These are phyloP conservation scores for Gymnocypris eckloni DNA, from an alignment of 2,797 vertebrate species.

Conservation along the genomic window DNA sequence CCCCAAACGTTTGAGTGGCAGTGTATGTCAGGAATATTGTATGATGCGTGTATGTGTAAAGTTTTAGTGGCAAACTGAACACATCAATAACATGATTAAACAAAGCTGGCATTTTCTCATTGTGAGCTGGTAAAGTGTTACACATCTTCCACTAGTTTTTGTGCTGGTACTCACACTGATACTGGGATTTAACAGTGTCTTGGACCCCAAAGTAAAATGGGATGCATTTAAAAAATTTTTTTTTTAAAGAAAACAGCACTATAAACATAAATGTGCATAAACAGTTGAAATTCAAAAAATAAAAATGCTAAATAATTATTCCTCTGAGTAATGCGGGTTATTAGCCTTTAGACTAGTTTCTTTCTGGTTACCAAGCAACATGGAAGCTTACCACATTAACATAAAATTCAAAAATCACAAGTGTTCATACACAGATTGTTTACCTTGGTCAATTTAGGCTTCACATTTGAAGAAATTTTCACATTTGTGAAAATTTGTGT, in stretches of 20 bases:
- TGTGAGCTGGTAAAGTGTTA: not conserved
- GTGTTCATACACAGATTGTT: not conserved
- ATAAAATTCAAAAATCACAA: not conserved
- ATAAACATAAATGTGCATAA: not conserved
- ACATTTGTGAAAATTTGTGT: too few relatives aligned
- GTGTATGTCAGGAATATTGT: not conserved
- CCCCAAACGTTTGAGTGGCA: not conserved
- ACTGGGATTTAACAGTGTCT: not conserved
- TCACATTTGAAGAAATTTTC: not conserved
- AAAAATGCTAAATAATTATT: not conserved
- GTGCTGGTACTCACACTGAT: not conserved
- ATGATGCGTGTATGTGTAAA: not conserved
- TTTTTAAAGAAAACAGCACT: not conserved
- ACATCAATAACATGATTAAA: not conserved
- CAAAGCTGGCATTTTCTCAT: not conserved
- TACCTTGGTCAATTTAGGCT: not conserved
- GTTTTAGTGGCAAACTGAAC: not conserved
- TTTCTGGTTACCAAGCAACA: slow-evolving; percentile 1
- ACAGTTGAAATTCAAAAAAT: not conserved
- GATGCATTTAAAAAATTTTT: not conserved
- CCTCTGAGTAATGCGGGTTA: not conserved
- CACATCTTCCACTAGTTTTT: not conserved
- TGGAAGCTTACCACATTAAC: not conserved
- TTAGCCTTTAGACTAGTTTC: not conserved
- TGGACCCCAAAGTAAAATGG: not conserved